Conservation (phyloP, 2,888 invertebrate genomes). For the Stegana nigrithorax region DNA sequence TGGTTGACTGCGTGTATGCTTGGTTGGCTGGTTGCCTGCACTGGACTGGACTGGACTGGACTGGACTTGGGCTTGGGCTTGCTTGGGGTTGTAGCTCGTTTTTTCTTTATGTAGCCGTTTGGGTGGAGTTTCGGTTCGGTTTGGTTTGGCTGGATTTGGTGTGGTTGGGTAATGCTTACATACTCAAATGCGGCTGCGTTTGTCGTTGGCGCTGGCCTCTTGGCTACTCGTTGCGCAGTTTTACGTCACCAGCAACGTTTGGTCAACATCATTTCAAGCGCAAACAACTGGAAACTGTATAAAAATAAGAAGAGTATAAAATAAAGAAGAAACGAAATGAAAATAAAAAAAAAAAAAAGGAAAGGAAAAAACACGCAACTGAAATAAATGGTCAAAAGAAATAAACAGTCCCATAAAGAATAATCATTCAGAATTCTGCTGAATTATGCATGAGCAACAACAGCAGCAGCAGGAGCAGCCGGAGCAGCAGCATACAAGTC, state of each 20-base stretch:
- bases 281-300: slow-evolving; percentile 65
- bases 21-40: no score
- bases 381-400: slow-evolving; percentile 68
- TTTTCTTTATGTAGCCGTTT: slow-evolving; percentile 19
- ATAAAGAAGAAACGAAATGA: slow-evolving; percentile 7
- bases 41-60: no score
- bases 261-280: slow-evolving; percentile 60
- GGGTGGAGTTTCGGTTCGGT: slow-evolving; percentile 9
- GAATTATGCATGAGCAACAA: slow-evolving; percentile 67
- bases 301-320: slow-evolving; percentile 47
- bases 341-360: slow-evolving; percentile 19
- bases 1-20: no score
- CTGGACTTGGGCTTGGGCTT: no score
- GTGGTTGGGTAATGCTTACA: not conserved
- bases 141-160: no score
- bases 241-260: slow-evolving; percentile 52
- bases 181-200: not conserved
- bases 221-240: slow-evolving; percentile 34
- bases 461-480: slow-evolving; percentile 16
- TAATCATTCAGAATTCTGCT: slow-evolving; percentile 69
- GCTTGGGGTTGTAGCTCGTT: not conserved
- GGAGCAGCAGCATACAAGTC: not conserved
- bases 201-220: slow-evolving; percentile 21
- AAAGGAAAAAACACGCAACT: slow-evolving; percentile 43
- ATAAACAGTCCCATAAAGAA: slow-evolving; percentile 69